Evolutionary conservation across 2,113 vertebrate genomes (phyloP), one percentile per base, ranked within the genome.

Genomic region (Melanocharis versteri): DNA sequence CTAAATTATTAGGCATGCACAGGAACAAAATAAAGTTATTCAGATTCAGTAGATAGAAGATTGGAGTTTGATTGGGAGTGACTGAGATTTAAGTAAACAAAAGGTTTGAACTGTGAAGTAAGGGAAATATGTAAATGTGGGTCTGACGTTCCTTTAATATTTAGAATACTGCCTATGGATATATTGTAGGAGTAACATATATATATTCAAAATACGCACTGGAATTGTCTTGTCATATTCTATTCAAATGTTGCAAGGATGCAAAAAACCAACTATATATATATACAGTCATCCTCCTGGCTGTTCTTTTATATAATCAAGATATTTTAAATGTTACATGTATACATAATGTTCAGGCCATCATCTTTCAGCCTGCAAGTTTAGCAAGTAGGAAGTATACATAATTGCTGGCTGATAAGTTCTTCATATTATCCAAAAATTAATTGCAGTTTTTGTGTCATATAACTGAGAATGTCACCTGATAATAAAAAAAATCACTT

Each of bases 401-500:
- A 3, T 65, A 40, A 71, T 23, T 70, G 72, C 68, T 78, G n/a
- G 15, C 79, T 92, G n/a, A 56, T 68, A 50, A 83, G 4, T 51
- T 69, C 69, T 91, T 95, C n/a, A 18, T 89, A 42, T 92, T 86
- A 83, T 87, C 44, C 24, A 79, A 53, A 22, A 90, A 82, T 60
- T 89, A 86, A 83, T 76, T 93, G 50, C 75, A 79, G n/a, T 86
- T 95, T 56, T n/a, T 95, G 71, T 80, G 61, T 71, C 50, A 72
- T 28, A 22, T 45, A 80, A 39, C 58, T 44, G 65, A 53, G 31
- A 64, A 44, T 62, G 30, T 86, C n/a, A 37, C 11, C 58, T 71
- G 44, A 35, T 79, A 78, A 79, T 31, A 31, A 78, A 37, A 33
- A 31, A 70, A 75, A 35, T 53, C 0, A n/a, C 65, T 83, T n/a